These are phyloP conservation scores for Drosophila quadrilineata DNA, from an alignment of 1,140 invertebrate species.

Conservation along the genomic window DNA sequence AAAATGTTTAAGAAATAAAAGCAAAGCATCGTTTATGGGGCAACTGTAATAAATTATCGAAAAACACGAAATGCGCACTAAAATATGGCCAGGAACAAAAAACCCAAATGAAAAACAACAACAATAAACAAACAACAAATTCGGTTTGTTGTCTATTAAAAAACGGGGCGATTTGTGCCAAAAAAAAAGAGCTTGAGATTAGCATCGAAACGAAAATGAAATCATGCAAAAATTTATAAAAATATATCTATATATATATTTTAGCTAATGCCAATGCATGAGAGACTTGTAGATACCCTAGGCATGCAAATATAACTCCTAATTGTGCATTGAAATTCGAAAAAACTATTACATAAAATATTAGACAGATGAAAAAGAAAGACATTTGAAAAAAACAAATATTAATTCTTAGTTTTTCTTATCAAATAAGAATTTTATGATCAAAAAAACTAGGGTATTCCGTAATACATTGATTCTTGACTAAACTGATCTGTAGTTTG, in stretches of 20 bases:
- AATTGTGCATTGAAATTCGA: no score
- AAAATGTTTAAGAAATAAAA: no score
- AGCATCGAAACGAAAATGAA: conserved; percentile 57
- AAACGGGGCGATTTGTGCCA: conserved; percentile 40
- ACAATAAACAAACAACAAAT: conserved; percentile 25
- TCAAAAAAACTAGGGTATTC: no score
- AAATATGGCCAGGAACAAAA: conserved; percentile 43
- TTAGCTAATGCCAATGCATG: no score
- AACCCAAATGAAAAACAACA: conserved; percentile 22
- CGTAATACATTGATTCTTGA: no score
- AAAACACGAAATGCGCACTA: conserved; percentile 72
- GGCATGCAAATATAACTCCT: not conserved
- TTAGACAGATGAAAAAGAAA: no score
- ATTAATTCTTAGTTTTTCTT: no score
- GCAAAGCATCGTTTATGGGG: conserved; percentile 58
- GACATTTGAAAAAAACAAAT: no score
- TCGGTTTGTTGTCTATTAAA: conserved; percentile 68
- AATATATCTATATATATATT: no score
- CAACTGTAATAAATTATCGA: conserved; percentile 80
- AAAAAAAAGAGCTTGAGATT: conserved; percentile 65
- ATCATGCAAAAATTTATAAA: conserved; percentile 47
- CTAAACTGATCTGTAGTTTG: no score
- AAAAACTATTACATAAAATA: no score
- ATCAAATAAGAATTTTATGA: no score
- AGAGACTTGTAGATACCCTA: not conserved